Evolutionary conservation across 1,140 invertebrate species (phyloP).

Genomic region (Drosophila dunni): DNA sequence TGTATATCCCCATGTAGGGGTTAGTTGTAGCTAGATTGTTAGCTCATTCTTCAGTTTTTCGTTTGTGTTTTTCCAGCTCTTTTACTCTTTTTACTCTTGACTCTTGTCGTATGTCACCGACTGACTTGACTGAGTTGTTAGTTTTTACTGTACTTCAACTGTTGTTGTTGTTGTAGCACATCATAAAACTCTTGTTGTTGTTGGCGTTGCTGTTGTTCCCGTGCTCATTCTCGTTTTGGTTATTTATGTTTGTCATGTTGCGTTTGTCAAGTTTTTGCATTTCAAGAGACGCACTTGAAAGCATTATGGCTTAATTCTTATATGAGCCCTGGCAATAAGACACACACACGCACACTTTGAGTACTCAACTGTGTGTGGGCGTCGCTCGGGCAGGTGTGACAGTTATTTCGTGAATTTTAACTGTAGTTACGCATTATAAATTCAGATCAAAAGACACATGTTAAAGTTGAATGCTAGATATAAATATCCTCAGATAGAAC

Average conservation of each 20-base stretch:
- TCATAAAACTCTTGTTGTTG: slow-evolving; percentile 63
- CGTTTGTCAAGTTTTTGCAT: slow-evolving; percentile 81
- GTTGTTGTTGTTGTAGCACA: slow-evolving; percentile 51
- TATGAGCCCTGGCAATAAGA: slow-evolving; percentile 64
- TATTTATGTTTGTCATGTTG: slow-evolving; percentile 83
- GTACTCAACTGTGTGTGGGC: slow-evolving; percentile 1
- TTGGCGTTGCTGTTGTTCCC: slow-evolving; percentile 22
- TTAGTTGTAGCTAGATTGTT: slow-evolving; percentile 21
- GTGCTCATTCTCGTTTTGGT: slow-evolving; percentile 59
- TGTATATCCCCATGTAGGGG: not conserved
- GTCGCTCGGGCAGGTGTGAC: slow-evolving; percentile 30
- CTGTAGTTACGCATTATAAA: slow-evolving; percentile 50
- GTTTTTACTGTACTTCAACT: slow-evolving; percentile 62
- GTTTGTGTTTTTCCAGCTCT: slow-evolving; percentile 54
- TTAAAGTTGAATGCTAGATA: not conserved
- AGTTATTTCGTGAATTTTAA: slow-evolving; percentile 35
- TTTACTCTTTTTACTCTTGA: slow-evolving; percentile 21
- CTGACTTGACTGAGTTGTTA: slow-evolving; percentile 79
- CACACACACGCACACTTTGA: slow-evolving; percentile 20
- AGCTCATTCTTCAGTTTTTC: slow-evolving; percentile 54
- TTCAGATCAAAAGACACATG: slow-evolving; percentile 32
- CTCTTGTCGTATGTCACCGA: slow-evolving; percentile 77
- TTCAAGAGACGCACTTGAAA: slow-evolving; percentile 71
- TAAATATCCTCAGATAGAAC: not conserved
- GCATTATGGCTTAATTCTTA: slow-evolving; percentile 81